phyloP scores from a whole-genome alignment of 2,797 vertebrate species.

The Hozukius guyotensis region DNA sequence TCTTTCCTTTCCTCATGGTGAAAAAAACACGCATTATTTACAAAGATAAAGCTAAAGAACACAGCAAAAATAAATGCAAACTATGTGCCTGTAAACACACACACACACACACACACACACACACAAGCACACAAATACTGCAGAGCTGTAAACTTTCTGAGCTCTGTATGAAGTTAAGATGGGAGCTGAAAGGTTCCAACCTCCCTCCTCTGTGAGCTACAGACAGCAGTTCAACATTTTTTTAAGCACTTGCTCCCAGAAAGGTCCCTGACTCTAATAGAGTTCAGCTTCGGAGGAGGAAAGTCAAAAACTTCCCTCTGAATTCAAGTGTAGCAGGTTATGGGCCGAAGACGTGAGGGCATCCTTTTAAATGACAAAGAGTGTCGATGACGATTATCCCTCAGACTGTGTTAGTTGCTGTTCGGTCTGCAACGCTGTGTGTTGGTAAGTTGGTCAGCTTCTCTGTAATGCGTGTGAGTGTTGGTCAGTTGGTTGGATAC shows the following conservation, averaged over 20 bases:
- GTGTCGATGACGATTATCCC: not conserved
- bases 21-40: slow-evolving; percentile 41
- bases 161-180: slow-evolving; percentile 45
- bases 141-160: slow-evolving; percentile 61
- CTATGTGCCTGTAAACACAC: slow-evolving; percentile 42
- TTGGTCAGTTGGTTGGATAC: slow-evolving; percentile 80
- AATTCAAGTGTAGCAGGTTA: slow-evolving; percentile 81
- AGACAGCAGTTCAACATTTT: slow-evolving; percentile 24
- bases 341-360: slow-evolving; percentile 35
- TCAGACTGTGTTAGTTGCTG: slow-evolving; percentile 19
- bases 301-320: slow-evolving; percentile 41
- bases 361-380: slow-evolving; percentile 1
- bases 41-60: slow-evolving; percentile 69
- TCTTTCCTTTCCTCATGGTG: slow-evolving; percentile 25
- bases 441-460: slow-evolving; percentile 28
- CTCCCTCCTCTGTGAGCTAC: slow-evolving; percentile 34
- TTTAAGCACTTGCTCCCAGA: slow-evolving; percentile 45
- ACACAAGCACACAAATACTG: slow-evolving; percentile 39
- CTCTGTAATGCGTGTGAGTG: slow-evolving; percentile 29
- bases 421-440: slow-evolving; percentile 38
- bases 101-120: slow-evolving; percentile 5
- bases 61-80: slow-evolving; percentile 64
- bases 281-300: slow-evolving; percentile 62
- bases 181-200: slow-evolving; percentile 38
- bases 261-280: slow-evolving; percentile 46